These are phyloP conservation scores for Illadopsis cleaveri DNA, from an alignment of 2,113 vertebrate genomes.

Conservation along the genomic window DNA sequence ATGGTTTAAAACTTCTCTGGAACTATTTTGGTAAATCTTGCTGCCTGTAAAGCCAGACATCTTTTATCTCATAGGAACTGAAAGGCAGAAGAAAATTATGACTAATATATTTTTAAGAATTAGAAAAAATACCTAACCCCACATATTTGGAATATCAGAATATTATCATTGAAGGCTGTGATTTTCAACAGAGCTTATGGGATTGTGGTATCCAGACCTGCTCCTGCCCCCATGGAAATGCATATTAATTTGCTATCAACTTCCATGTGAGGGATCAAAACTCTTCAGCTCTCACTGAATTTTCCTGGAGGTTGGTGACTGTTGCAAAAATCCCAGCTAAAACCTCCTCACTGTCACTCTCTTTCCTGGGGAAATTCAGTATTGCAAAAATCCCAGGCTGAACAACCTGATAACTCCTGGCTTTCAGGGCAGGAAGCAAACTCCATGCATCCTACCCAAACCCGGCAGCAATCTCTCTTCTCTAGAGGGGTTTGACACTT, in stretches of 20 bases:
- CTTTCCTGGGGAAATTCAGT: conserved; percentile 1
- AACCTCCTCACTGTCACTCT: conserved; percentile 10
- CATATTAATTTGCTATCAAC: conserved; percentile 28
- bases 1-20: not conserved
- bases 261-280: conserved; percentile 40
- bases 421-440: not conserved
- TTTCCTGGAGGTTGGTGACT: conserved; percentile 11
- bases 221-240: not conserved
- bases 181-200: conserved; percentile 19
- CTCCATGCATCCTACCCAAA: not conserved
- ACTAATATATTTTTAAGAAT: conserved; percentile 28
- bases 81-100: conserved; percentile 12
- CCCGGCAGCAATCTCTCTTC: not conserved
- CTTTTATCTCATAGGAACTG: not conserved
- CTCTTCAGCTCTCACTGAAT: conserved; percentile 9
- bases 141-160: not conserved
- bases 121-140: not conserved
- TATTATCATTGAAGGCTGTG: not conserved
- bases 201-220: not conserved
- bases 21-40: not conserved
- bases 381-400: not conserved
- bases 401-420: conserved; percentile 4
- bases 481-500: not conserved
- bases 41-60: not conserved
- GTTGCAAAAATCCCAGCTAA: conserved; percentile 56